phyloP scores from a whole-genome alignment of 1,140 invertebrate genomes.

The Saccostrea cuccullata region DNA sequence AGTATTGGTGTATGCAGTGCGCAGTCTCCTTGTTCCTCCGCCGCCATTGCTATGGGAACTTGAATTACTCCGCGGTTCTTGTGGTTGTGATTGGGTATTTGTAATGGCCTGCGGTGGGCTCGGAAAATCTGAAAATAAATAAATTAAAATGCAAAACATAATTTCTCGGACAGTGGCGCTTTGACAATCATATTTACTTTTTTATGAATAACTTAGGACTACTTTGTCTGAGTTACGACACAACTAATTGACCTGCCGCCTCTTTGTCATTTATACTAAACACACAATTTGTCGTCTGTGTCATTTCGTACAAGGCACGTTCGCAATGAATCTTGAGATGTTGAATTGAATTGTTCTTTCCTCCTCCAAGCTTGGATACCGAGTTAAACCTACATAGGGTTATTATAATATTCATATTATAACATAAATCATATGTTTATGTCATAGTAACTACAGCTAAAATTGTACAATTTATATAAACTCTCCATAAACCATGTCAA shows the following conservation, averaged over 20 bases:
- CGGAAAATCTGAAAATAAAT: slow-evolving; percentile 42
- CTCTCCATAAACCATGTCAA: no score
- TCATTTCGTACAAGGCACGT: neutral
- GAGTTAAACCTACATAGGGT: no score
- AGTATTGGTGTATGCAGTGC: slow-evolving; percentile 99
- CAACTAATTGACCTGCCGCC: neutral
- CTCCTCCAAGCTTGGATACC: neutral
- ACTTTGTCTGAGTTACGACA: neutral
- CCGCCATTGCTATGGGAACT: slow-evolving; percentile 55
- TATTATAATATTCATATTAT: no score
- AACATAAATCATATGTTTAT: no score
- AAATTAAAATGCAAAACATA: slow-evolving; percentile 20
- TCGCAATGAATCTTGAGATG: neutral
- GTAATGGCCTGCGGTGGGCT: slow-evolving; percentile 41
- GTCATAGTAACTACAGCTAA: no score
- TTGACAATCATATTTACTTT: neutral
- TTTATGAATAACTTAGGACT: neutral
- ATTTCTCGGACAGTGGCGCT: neutral
- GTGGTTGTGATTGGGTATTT: slow-evolving; percentile 45
- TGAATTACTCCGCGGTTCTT: slow-evolving; percentile 42
- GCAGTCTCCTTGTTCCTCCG: slow-evolving; percentile 80
- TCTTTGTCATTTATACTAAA: neutral
- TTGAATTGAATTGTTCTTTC: neutral
- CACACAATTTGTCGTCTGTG: neutral
- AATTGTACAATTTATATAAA: no score